These are phyloP conservation scores for Semaprochilodus insignis DNA, from an alignment of 2,797 vertebrate species.

Conservation along the genomic window DNA sequence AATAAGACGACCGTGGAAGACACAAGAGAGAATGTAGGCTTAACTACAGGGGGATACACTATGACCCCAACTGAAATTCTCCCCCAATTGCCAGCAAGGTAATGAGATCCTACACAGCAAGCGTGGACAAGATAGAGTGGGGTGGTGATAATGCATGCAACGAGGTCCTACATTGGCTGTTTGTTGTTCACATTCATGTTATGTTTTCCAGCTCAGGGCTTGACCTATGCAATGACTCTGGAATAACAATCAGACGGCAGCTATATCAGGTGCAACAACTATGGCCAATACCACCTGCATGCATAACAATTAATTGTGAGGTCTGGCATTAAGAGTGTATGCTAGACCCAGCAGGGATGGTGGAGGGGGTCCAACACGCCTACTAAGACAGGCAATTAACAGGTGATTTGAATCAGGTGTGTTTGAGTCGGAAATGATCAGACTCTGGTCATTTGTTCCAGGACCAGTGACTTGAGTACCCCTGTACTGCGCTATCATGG, in stretches of 20 bases:
- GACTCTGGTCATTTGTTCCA: neutral
- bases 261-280: neutral
- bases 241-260: conserved; percentile 17
- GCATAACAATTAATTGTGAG: neutral
- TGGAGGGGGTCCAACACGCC: too few relatives aligned
- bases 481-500: neutral
- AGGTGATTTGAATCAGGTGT: too few relatives aligned
- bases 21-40: neutral
- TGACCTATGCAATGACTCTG: neutral
- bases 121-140: neutral
- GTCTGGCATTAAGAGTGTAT: neutral
- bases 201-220: neutral
- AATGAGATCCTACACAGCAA: conserved; percentile 16
- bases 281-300: neutral
- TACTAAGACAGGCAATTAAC: too few relatives aligned
- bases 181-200: conserved; percentile 4
- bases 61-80: conserved; percentile 21
- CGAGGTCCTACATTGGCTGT: neutral
- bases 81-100: conserved; percentile 4
- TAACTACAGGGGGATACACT: neutral
- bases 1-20: conserved; percentile 4
- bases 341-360: neutral
- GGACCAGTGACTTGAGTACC: too few relatives aligned
- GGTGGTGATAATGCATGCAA: conserved; percentile 2
- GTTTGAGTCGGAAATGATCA: too few relatives aligned